These are phyloP conservation scores for Erythrocercus mccallii DNA, from an alignment of 2,113 vertebrate species.

Conservation along the genomic window DNA sequence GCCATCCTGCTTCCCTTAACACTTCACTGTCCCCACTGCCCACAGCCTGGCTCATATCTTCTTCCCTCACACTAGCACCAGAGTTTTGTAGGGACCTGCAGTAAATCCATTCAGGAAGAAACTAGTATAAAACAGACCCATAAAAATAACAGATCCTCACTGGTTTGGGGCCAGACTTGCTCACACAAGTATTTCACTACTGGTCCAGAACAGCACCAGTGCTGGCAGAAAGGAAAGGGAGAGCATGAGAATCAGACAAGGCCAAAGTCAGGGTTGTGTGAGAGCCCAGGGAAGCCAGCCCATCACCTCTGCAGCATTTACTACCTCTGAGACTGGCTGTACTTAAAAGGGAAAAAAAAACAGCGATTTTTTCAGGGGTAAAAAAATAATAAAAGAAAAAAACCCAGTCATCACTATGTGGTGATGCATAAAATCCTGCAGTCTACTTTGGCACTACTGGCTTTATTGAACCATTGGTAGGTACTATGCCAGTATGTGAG, in stretches of 20 bases:
- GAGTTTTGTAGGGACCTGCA: neutral
- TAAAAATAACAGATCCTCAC: neutral
- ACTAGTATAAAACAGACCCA: neutral
- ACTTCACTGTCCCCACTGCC: neutral
- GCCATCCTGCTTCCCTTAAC: neutral
- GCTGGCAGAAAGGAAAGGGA: neutral
- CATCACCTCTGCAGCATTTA: neutral
- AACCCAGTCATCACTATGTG: rapidly evolving
- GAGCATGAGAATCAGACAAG: neutral
- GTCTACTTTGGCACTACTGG: neutral
- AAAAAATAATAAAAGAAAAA: no score
- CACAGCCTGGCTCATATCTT: rapidly evolving
- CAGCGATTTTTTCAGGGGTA: neutral
- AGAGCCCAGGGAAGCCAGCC: neutral
- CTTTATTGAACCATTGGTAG: neutral
- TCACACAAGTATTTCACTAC: neutral
- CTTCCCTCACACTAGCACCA: neutral
- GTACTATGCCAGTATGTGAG: neutral
- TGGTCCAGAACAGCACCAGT: rapidly evolving
- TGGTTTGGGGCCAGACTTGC: neutral
- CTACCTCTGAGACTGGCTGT: neutral
- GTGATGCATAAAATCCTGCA: neutral
- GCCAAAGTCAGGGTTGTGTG: neutral
- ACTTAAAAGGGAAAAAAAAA: neutral
- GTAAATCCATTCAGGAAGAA: neutral